Evolutionary conservation across 2,797 vertebrate genomes (phyloP).

Genomic region (Cichlasoma orientale): DNA sequence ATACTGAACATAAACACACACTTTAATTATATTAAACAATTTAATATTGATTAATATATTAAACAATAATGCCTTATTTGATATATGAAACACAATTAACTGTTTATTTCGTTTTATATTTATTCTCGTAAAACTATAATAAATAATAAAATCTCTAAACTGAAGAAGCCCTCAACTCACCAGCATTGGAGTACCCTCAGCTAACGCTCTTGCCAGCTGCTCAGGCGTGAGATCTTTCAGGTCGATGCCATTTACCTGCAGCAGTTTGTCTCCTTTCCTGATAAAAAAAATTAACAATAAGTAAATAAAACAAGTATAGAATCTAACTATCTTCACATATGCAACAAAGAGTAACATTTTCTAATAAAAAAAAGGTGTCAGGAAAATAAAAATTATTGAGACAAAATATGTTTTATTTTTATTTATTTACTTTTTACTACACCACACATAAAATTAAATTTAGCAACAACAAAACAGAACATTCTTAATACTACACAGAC

Average conservation of each 20-base stretch:
- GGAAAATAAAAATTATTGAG: too few relatives aligned
- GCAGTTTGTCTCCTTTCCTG: slow-evolving; percentile 78
- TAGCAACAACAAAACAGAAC: too few relatives aligned
- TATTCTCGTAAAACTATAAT: not conserved
- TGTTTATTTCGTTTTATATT: not conserved
- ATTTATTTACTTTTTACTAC: too few relatives aligned
- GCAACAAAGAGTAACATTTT: too few relatives aligned
- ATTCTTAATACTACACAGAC: too few relatives aligned
- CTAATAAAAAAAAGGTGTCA: too few relatives aligned
- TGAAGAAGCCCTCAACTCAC: slow-evolving; percentile 56
- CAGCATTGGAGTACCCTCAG: slow-evolving; percentile 64
- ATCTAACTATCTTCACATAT: too few relatives aligned
- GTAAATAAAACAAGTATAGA: not conserved
- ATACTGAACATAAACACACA: not conserved
- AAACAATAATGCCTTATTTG: not conserved
- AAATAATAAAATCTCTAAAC: not conserved
- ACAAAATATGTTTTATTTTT: too few relatives aligned
- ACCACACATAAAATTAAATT: too few relatives aligned
- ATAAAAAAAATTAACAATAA: not conserved
- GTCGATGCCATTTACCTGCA: slow-evolving; percentile 68
- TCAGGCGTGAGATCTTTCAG: slow-evolving; percentile 69
- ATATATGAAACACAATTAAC: not conserved
- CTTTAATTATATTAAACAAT: not conserved
- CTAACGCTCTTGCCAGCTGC: slow-evolving; percentile 61
- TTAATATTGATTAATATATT: not conserved